phyloP scores from a whole-genome alignment of 2,797 vertebrate genomes.

The Helicolenus hilgendorfi region DNA sequence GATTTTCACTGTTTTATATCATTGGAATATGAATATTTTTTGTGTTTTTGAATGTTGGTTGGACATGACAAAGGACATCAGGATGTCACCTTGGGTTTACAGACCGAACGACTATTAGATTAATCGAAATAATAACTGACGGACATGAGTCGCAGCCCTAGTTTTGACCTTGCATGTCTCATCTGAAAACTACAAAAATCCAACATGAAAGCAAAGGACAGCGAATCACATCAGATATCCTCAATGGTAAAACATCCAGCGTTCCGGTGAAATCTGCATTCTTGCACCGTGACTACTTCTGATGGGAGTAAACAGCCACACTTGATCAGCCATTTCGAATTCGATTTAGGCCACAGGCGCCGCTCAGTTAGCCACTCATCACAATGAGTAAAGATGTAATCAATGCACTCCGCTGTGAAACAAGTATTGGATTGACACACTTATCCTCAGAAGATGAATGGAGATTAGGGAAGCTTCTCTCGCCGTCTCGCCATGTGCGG shows the following conservation, averaged over 20 bases:
- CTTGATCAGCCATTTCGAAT: slow-evolving; percentile 72
- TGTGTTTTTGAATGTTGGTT: background rate
- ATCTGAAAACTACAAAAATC: slow-evolving; percentile 35
- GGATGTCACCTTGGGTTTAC: background rate
- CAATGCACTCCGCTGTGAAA: slow-evolving; percentile 75
- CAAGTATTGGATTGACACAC: slow-evolving; percentile 85
- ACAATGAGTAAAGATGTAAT: slow-evolving; percentile 82
- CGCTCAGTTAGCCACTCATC: slow-evolving; percentile 76
- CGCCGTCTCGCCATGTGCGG: slow-evolving; percentile 20
- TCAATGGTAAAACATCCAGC: slow-evolving; percentile 26
- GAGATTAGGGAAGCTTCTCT: slow-evolving; percentile 72
- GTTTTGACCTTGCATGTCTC: slow-evolving; percentile 9
- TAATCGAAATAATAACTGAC: background rate
- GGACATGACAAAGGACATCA: background rate
- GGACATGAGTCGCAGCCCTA: background rate
- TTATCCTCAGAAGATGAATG: slow-evolving; percentile 78
- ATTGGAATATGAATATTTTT: background rate
- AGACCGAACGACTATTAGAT: background rate
- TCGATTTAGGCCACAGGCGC: slow-evolving; percentile 65
- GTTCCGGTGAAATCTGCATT: slow-evolving; percentile 63
- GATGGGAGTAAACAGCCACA: slow-evolving; percentile 67
- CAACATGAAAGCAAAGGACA: slow-evolving; percentile 37
- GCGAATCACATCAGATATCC: slow-evolving; percentile 46
- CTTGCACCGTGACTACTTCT: slow-evolving; percentile 62
- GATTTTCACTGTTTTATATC: background rate